These are phyloP conservation scores for Psilopogon haemacephalus DNA, from an alignment of 2,113 vertebrate species.

Conservation along the genomic window DNA sequence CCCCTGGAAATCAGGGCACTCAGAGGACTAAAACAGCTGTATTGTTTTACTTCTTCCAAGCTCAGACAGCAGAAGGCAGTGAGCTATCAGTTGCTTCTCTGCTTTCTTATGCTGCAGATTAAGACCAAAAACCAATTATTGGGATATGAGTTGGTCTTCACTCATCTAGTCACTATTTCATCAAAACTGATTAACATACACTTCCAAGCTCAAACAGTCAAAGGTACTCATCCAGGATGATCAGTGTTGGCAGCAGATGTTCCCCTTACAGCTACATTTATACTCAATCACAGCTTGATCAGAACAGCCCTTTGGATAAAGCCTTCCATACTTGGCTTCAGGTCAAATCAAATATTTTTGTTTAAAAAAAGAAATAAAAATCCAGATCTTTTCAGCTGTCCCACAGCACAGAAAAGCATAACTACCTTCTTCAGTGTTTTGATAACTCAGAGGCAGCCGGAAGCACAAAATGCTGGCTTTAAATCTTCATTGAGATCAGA, in stretches of 20 bases:
- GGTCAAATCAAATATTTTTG: not conserved
- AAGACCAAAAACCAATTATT: not conserved
- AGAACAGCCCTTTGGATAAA: not conserved
- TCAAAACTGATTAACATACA: not conserved
- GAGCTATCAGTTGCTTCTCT: not conserved
- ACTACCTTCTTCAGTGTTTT: not conserved
- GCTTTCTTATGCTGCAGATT: not conserved
- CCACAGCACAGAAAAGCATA: not conserved
- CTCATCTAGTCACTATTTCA: not conserved
- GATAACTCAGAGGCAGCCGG: not conserved
- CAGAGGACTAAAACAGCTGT: slow-evolving; percentile 43
- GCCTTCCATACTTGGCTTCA: not conserved
- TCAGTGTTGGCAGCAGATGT: not conserved
- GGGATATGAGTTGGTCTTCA: not conserved
- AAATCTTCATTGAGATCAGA: not conserved
- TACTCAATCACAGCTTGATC: not conserved
- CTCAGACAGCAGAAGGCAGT: not conserved
- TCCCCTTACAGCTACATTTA: slow-evolving; percentile 1
- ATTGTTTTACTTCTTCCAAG: not conserved
- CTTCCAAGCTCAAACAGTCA: slow-evolving; percentile 6
- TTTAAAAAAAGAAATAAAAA: not conserved
- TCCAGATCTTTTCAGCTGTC: not conserved
- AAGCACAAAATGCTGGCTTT: not conserved
- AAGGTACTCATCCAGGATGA: not conserved
- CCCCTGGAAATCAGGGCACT: slow-evolving; percentile 41